These are phyloP conservation scores for Trogon surrucura DNA, from an alignment of 2,113 vertebrate genomes.

Conservation along the genomic window DNA sequence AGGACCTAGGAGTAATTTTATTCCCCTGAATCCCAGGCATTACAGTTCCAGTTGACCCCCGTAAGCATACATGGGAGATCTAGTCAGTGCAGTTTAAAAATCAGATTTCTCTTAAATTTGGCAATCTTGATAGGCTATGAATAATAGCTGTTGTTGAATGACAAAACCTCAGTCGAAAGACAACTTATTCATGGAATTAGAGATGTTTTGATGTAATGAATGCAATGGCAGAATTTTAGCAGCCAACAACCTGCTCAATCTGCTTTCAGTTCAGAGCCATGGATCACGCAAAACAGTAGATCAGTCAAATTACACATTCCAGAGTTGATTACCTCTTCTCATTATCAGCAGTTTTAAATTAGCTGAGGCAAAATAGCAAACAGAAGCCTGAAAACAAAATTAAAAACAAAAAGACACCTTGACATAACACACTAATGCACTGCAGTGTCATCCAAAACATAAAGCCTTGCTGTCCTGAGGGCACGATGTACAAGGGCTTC, in stretches of 20 bases:
- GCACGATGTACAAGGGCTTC: constrained; percentile 30
- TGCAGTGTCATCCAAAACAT: constrained; percentile 49
- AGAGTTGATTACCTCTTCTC: not conserved
- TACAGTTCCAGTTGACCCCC: not conserved
- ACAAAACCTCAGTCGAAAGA: not conserved
- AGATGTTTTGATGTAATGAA: not conserved
- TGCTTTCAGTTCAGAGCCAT: not conserved
- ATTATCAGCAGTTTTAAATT: not conserved
- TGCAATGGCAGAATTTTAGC: not conserved
- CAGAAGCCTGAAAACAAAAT: constrained; percentile 38
- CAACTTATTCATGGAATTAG: not conserved
- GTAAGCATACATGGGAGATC: not conserved
- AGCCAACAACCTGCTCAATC: not conserved
- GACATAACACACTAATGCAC: constrained; percentile 53
- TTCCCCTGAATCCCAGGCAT: not conserved
- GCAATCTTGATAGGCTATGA: not conserved
- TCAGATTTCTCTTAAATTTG: not conserved
- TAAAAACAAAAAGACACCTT: constrained; percentile 10
- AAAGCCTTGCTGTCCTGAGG: constrained; percentile 53
- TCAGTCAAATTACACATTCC: not conserved
- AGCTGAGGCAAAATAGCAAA: constrained; percentile 40
- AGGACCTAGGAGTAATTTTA: not conserved
- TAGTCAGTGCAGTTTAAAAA: not conserved
- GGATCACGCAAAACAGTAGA: not conserved
- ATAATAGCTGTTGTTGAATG: not conserved